Evolutionary conservation across 2,113 vertebrate genomes (phyloP).

Genomic region (Fregata magnificens): DNA sequence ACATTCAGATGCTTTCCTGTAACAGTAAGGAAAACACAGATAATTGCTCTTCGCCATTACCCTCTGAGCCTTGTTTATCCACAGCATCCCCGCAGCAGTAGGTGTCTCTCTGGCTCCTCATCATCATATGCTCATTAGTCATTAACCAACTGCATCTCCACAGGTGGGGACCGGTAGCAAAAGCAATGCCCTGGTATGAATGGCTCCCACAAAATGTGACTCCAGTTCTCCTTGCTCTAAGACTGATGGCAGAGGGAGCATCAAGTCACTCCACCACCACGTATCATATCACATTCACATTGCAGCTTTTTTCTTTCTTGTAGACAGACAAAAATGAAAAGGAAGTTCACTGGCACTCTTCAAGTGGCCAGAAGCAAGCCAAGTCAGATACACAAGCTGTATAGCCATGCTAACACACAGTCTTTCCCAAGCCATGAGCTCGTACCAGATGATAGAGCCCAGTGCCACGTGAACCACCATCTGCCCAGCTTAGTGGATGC

Average conservation of each 20-base stretch:
- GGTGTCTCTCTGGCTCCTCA: background rate
- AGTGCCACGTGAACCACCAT: background rate
- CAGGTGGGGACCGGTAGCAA: background rate
- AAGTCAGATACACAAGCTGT: background rate
- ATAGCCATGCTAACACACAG: rapidly evolving
- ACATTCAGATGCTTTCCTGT: background rate
- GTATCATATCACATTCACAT: rapidly evolving
- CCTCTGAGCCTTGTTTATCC: background rate
- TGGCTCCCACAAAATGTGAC: rapidly evolving
- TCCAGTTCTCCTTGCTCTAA: background rate
- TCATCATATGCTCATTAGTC: background rate
- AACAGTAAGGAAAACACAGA: background rate
- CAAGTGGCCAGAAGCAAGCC: background rate
- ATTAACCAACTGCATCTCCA: background rate
- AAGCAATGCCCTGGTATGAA: rapidly evolving
- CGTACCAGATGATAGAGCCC: background rate
- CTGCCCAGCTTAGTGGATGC: background rate
- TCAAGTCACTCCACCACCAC: rapidly evolving
- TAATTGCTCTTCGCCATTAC: background rate
- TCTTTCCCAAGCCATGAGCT: background rate
- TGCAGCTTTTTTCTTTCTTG: background rate
- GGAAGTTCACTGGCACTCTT: background rate
- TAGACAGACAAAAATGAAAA: background rate
- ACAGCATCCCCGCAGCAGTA: background rate
- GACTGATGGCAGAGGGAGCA: background rate